phyloP scores from a whole-genome alignment of 2,888 invertebrate species.

The Campoplex capitator region DNA sequence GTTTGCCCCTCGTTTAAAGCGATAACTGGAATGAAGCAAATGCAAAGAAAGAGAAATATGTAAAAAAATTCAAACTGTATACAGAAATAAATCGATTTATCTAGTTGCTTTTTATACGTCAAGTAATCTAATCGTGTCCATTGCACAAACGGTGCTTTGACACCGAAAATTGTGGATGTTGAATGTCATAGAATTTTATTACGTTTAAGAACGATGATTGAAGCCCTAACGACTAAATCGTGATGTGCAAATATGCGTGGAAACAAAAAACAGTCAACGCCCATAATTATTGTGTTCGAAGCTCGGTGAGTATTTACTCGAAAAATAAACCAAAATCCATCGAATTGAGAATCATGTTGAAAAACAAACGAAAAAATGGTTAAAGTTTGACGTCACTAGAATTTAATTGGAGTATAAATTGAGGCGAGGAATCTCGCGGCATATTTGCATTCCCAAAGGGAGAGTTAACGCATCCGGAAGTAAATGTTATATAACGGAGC shows the following conservation, averaged over 20 bases:
- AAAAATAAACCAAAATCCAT: neutral
- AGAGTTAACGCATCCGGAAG: constrained; percentile 63
- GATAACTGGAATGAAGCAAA: no score
- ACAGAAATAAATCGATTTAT: no score
- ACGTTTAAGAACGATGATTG: neutral
- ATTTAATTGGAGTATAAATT: neutral
- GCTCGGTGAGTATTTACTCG: neutral
- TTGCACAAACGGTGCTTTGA: no score
- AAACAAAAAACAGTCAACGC: neutral
- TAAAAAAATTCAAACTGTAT: no score
- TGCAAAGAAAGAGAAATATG: no score
- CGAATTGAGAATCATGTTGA: neutral
- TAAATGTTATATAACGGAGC: constrained; percentile 55
- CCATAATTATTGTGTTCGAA: neutral
- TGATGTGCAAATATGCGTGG: neutral
- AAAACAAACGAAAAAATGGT: neutral
- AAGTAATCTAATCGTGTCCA: no score
- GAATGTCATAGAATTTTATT: neutral
- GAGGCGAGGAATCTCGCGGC: neutral
- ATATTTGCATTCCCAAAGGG: constrained; percentile 19
- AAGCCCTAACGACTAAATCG: neutral
- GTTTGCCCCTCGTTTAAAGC: no score
- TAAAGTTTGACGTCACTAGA: neutral
- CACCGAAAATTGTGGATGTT: neutral
- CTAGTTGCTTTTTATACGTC: no score